Base-by-base conservation (phyloP, 2,113 vertebrate genomes). In the western clawed frog (Xenopus tropicalis) region DNA sequence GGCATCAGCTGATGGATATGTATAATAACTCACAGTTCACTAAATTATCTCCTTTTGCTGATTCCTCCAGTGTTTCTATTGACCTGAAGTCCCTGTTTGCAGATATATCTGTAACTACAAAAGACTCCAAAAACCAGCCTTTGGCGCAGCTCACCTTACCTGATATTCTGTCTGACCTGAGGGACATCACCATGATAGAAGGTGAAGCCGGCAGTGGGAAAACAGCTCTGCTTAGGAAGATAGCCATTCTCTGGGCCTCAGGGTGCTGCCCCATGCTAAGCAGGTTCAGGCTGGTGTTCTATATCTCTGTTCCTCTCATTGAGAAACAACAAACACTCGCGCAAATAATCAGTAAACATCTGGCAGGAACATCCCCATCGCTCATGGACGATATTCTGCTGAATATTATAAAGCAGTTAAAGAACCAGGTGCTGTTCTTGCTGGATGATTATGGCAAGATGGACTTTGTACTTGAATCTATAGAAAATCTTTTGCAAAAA, bases 261-360 rank as follows among this genome's bases (percentile, higher is more conserved):
- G 82, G 82, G 14, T 69, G 72, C 71, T 85, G 83, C 29, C 79
- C 80, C 16, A 11, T 81, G 48, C 46, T 85, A 61, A 69, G 59
- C 69, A 80, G 85, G 58, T 85, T 83, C 71, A 78, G 52, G 65
- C 77, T 87, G 69, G 82, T 86, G 51, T 83, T 86, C 76, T 83
- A 54, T 66, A 61, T 86, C 66, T 82, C 83, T 24, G 71, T 82
- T 8, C 52, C n/a, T 22, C 42, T 62, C 1, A 6, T 54, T n/a
- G 54, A 37, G 24, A 16, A 4, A 1, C 71, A 77, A 19, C 68
- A 80, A 63, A 79, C 77, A 5, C 62, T 86, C 61, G 74, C 71
- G 43, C 43, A 20, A 20, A 48, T 70, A 3, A 69, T 84, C 57
- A 46, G 72, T 64, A 71, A 71, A n/a, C 80, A 83, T 1, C 71